Conservation (phyloP, 35 echinoderm and acorn worm genomes). For the Hemicentrotus pulcherrimus region DNA sequence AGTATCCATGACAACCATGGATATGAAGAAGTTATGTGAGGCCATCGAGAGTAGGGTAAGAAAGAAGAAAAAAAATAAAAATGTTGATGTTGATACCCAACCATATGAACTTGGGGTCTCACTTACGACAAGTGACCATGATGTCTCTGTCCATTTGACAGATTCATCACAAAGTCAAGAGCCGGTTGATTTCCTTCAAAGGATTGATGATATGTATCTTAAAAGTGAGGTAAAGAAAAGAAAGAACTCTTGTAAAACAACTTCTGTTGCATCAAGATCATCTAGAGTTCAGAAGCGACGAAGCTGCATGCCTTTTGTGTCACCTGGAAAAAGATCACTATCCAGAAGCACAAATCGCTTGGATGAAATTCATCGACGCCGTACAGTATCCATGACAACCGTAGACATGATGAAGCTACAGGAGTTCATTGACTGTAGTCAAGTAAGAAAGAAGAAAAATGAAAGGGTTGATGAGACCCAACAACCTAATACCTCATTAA, state of each 20-base stretch:
- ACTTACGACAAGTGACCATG: not conserved
- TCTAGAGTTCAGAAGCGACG: not conserved
- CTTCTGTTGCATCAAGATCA: not conserved
- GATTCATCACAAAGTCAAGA: not conserved
- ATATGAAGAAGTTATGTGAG: not conserved
- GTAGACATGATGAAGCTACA: not conserved
- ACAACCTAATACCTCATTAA: not conserved
- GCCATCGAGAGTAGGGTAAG: not conserved
- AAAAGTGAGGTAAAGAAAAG: not conserved
- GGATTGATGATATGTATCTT: not conserved
- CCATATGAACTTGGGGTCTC: not conserved
- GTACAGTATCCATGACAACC: not conserved
- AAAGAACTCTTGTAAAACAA: not conserved
- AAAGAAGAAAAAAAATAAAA: not conserved
- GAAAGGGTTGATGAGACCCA: not conserved
- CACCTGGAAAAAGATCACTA: not conserved
- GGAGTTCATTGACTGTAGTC: not conserved
- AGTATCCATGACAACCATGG: not conserved
- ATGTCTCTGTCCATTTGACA: not conserved
- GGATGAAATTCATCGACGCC: not conserved
- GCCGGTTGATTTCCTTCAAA: not conserved
- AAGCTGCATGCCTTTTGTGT: not conserved
- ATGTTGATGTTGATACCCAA: not conserved
- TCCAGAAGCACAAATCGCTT: no score
- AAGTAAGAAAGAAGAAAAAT: not conserved